A percentile compares a stretch with the other conserved stretches of the same genome.
Conservation (phyloP, 1,140 invertebrate species). For the Pseudoatta argentina region DNA sequence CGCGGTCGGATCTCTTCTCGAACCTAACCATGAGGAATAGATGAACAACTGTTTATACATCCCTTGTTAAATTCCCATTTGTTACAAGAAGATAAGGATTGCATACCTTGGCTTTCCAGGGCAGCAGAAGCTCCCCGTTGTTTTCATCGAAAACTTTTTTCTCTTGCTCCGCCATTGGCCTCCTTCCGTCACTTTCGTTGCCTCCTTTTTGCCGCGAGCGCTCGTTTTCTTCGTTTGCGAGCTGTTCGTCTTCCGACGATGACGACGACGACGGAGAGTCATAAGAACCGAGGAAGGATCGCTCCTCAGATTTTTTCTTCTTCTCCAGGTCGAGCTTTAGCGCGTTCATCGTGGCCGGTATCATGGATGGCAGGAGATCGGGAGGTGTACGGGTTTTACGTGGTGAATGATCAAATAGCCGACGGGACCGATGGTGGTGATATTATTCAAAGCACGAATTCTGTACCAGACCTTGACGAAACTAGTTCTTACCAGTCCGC, state of each 20-base stretch:
- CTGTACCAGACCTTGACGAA: conserved; percentile 81
- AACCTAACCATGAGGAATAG: conserved; percentile 17
- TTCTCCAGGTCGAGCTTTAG: conserved; percentile 72
- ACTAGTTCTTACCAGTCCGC: conserved; percentile 81
- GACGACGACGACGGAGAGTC: conserved; percentile 54
- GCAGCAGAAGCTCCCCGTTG: conserved; percentile 69
- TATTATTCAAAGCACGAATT: conserved; percentile 81
- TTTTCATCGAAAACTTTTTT: conserved; percentile 65
- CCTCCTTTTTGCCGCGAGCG: conserved; percentile 68
- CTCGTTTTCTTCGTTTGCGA: conserved; percentile 65
- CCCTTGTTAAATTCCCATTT: background rate
- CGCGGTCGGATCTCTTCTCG: background rate
- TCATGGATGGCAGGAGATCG: conserved; percentile 15
- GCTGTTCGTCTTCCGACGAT: conserved; percentile 67
- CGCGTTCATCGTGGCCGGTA: conserved; percentile 44
- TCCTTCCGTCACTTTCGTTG: conserved; percentile 75
- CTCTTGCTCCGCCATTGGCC: conserved; percentile 69
- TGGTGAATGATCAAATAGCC: conserved; percentile 73
- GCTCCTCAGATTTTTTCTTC: conserved; percentile 71
- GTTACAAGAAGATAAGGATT: conserved; percentile 8
- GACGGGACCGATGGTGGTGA: conserved; percentile 69
- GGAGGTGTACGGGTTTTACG: conserved; percentile 49
- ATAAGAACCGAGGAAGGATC: conserved; percentile 49
- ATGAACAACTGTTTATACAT: background rate
- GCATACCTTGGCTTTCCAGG: conserved; percentile 67